Base-by-base conservation (phyloP, 2,113 vertebrate genomes). In the Halichoeres trimaculatus region DNA sequence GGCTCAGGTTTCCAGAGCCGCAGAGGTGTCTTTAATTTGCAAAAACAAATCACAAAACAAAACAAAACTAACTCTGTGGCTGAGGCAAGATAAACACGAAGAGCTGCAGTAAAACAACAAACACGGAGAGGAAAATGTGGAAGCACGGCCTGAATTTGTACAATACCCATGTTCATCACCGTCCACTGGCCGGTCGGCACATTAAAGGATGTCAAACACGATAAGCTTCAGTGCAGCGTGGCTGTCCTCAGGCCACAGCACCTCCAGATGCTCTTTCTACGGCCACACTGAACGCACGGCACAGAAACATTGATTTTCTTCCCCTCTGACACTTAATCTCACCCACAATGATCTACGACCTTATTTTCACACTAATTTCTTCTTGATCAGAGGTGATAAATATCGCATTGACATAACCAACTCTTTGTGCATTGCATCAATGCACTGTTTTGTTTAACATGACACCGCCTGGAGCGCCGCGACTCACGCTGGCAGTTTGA, bases 361-460 rank as follows among this genome's bases (percentile, higher is more conserved):
- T 93, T 92, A 93, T 94, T 92, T 92, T 93, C 90, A 90, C 93
- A 94, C 93, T 95, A 93, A 94, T 95, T 94, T 89, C 83, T 93
- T 91, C 91, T 92, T 94, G 90, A 94, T 94, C 92, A 92, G 87
- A 93, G 91, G 94, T 93, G 93, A 94, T 95, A 94, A 94, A 95
- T 95, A 95, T 93, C 79, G 43, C 91, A 89, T 90, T 93, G 93
- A 92, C 91, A 92, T 93, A 90, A 93, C 85, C 86, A 90, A 83
- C 74, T 92, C 89, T 92, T 85, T 88, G 90, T 79, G 80, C 81
- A 68, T 87, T 74, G 87, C 86, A 91, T 88, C 78, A 82, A 87
- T 76, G 88, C 89, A 50, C 84, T 70, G 88, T 80, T 91, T 88
- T 91, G 90, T 90, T 88, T 86, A 91, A 94, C 86, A 77, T 79